Evolutionary conservation across 2,888 invertebrate genomes (phyloP), one percentile per base, ranked within the genome.

Genomic region (Leucophenga maculata): DNA sequence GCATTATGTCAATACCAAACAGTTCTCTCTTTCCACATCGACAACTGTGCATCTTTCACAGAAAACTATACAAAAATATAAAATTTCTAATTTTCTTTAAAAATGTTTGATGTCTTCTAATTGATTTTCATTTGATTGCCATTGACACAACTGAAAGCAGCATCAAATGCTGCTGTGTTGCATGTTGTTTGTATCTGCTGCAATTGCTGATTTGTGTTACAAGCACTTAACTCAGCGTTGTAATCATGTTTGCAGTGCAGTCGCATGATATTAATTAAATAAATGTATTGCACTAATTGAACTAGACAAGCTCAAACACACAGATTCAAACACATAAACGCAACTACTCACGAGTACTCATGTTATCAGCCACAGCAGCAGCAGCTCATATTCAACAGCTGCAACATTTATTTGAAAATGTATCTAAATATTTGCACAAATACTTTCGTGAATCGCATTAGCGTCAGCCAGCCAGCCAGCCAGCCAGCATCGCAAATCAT

Each of bases 371-470:
- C 26, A 14, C 57, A 57, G 31, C 31, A 22, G 13, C 31, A 26
- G 26, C 22, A 57, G 31, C 57, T 26, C 18, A 14, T 9, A 26
- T 57, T 31, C 31, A 22, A 57, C 57, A n/a, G 16, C 50, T 18
- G 18, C n/a, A 57, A 11, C 18, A 54, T 54, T 22, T 22, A 54
- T 8, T 14, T 13, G 31, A 20, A 16, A 18, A 18, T 31, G 32
- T 67, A 50, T 64, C 65, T 69, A 82, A 84, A 80, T 80, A 84
- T 80, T 84, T 84, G 83, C 69, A 64, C 69, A 68, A 75, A 73
- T 80, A 74, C 83, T 78, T 76, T 62, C 52, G 39, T 39, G 64
- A 62, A 32, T 26, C 48, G 59, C 59, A 59, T 78, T 68, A 75
- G 70, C 73, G 67, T 69, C 77, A 39, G 39, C 8, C 39, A 39